Base-by-base conservation (phyloP, 2,888 invertebrate genomes). In the Meghimatium bilineatum region DNA sequence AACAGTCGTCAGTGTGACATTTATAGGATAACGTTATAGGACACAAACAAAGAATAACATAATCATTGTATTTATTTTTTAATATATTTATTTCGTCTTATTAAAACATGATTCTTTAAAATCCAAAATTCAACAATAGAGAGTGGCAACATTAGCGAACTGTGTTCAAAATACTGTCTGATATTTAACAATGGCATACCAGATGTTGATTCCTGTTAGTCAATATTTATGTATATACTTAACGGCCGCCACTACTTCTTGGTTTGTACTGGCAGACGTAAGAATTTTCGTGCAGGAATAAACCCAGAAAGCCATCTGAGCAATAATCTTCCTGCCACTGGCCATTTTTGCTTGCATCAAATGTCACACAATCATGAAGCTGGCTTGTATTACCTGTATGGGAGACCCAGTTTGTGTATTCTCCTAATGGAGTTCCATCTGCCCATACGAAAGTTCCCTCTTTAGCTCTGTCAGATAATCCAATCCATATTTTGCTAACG, bases 361-460 rank as follows among this genome's bases (percentile, higher is more conserved):
- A 77, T 14, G 3, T 34, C 0, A 77, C 82, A 17, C 82, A 82
- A 77, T 82, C 82, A 2, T 76, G 60, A 29, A 38, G 12, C 10
- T 34, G 32, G 26, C 26, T 34, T n/a, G 60, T 36, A 0, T 26
- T 32, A 20, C 8, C 23, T 6, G 20, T 23, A 3, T 17, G 5
- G 5, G 34, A 17, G 0, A 56, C 63, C 82, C 82, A 82, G 71
- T 77, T 75, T 10, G 0, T 36, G 71, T 82, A 82, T 44, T 20
- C n/a, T 2, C 1, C 10, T 23, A 76, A 29, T 12, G 56, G 52
- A 60, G 82, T 69, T 20, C 84, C 84, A 32, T 84, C 84, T 23
- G 67, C 84, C 80, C 80, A 84, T 8, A 60, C 44, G 10, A 23
- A 84, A 5, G 52, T 34, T n/a, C 49, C 76, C 29, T 84, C 84